Base-by-base conservation (phyloP, 1,140 invertebrate species). In the Drosophila micromelanica region DNA sequence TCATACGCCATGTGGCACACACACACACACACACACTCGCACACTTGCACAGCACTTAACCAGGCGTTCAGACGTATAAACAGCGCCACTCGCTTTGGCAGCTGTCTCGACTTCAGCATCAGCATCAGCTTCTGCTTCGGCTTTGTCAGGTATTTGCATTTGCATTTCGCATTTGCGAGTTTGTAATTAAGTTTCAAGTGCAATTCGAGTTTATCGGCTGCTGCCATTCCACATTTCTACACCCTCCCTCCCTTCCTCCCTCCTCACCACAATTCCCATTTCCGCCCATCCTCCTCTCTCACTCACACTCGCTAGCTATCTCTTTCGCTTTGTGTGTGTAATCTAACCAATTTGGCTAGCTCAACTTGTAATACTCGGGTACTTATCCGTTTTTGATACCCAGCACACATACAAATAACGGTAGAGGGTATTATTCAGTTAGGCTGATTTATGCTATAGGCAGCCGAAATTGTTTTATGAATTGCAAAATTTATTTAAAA, bases 151-250 rank as follows among this genome's bases (percentile, higher is more conserved):
- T 74, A 74, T 73, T 76, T 73, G 69, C 55, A 75, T 75, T 75
- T 64, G 61, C 61, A 73, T 76, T 76, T 73, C 55, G 63, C 72
- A 82, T 80, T 86, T 80, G 82, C 82, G 80, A 87, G 77, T 73
- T 81, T 82, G 84, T 86, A 86, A 86, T 86, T 87, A 82, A 87
- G 84, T 86, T 86, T 87, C 82, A 76, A 82, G 82, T 69, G 81
- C 67, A 81, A 73, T 80, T 78, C 63, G 68, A 76, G 80, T 85
- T 85, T 85, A 85, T 87, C 71, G 82, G 74, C 82, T 67, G 52
- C 40, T 68, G 75, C 70, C 69, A 59, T 71, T 54, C 67, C 67
- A 40, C 30, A 13, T 43, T n/a, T 45, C 7, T 56, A 38, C 15
- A 30, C 8, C 40, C 2, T 2, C 1, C 17, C 2, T 2, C 17